phyloP scores from a whole-genome alignment of 2,113 vertebrate species.

The Paramormyrops kingsleyae region DNA sequence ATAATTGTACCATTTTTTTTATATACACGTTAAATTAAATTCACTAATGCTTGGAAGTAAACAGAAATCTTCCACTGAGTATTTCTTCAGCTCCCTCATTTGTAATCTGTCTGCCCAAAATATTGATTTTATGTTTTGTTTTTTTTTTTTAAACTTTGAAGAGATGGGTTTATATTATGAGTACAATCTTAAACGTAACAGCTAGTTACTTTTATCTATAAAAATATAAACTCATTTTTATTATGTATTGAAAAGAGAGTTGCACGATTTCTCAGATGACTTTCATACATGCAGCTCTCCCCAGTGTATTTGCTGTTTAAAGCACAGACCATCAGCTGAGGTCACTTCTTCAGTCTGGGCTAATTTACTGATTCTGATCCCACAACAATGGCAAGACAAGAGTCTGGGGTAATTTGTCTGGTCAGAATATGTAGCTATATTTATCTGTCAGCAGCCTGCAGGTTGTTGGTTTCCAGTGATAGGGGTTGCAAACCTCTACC shows the following conservation, averaged over 20 bases:
- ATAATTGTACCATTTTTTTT: conserved; percentile 8
- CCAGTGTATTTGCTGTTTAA: neutral
- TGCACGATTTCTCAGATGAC: neutral
- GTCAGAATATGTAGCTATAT: neutral
- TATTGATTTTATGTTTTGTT: neutral
- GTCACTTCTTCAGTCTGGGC: neutral
- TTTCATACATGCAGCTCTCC: neutral
- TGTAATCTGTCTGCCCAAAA: conserved; percentile 8
- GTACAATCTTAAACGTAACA: neutral
- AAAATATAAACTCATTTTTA: neutral
- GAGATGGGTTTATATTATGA: neutral
- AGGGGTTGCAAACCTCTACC: neutral
- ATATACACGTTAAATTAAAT: neutral
- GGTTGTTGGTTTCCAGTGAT: neutral
- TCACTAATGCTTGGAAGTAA: neutral
- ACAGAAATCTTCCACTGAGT: conserved; percentile 4
- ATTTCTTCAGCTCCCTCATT: conserved; percentile 13
- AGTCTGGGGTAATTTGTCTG: neutral
- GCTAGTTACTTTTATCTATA: neutral
- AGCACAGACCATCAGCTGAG: neutral
- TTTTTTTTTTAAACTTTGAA: neutral
- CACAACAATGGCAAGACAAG: no score
- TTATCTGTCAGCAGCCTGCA: neutral
- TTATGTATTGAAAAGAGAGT: neutral
- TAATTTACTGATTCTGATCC: neutral